phyloP scores from a whole-genome alignment of 2,113 vertebrate species.

The Gnathonemus longibarbis region DNA sequence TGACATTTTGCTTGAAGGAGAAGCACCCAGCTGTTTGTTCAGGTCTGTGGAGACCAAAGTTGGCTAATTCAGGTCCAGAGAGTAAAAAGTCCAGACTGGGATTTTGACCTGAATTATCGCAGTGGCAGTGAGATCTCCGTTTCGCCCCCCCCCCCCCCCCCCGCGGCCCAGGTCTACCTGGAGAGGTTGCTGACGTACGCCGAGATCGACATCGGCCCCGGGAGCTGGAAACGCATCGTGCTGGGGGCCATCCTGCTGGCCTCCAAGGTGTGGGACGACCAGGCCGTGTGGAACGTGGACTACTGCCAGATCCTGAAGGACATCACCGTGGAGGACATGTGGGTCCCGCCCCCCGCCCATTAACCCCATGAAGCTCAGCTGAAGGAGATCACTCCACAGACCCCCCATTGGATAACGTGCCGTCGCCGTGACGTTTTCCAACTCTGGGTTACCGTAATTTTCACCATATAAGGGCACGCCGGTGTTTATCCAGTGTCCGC shows the following conservation, averaged over 20 bases:
- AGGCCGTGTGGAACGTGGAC: slow-evolving; percentile 98
- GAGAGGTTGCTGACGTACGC: slow-evolving; percentile 95
- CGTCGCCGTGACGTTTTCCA: not conserved
- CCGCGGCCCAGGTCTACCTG: slow-evolving; percentile 76
- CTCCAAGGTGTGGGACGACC: slow-evolving; percentile 98
- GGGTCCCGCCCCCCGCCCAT: slow-evolving; percentile 50
- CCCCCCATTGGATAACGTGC: not conserved
- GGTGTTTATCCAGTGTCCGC: not conserved
- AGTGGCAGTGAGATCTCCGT: not conserved
- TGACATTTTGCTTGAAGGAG: not conserved
- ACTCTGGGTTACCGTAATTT: not conserved
- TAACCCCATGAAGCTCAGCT: not conserved
- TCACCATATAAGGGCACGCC: not conserved
- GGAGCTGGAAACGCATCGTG: slow-evolving; percentile 96
- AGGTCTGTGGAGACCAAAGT: not conserved
- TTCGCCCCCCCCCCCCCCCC: not conserved
- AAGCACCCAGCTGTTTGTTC: not conserved
- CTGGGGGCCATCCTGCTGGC: slow-evolving; percentile 91
- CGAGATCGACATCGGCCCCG: slow-evolving; percentile 92
- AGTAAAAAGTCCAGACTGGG: no score
- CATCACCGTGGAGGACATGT: slow-evolving; percentile 98
- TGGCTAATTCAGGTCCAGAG: no score
- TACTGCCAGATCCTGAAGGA: slow-evolving; percentile 99
- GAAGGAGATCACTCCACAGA: not conserved
- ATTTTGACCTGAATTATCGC: not conserved